These are phyloP conservation scores for Spinus pinus DNA, from an alignment of 2,797 vertebrate genomes.

Conservation along the genomic window DNA sequence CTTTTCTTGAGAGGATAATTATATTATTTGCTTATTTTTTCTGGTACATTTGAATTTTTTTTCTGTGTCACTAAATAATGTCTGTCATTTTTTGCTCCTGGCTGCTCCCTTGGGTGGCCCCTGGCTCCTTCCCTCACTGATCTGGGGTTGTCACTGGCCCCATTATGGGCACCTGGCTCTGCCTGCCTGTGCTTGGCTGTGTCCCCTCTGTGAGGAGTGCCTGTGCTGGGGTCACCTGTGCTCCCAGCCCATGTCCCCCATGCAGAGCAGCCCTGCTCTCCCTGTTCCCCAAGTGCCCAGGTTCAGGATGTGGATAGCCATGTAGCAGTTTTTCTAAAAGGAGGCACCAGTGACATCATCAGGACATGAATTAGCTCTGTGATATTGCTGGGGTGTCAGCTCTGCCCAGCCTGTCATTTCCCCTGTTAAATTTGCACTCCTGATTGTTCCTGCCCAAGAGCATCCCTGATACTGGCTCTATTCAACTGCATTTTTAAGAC, in stretches of 20 bases:
- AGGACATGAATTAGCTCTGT: neutral
- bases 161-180: neutral
- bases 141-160: neutral
- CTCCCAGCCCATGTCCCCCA: rapidly evolving
- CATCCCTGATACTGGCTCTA: neutral
- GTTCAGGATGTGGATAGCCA: neutral
- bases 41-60: neutral
- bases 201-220: neutral
- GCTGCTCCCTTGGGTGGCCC: neutral
- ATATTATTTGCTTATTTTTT: neutral
- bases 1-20: neutral
- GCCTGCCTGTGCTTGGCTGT: neutral
- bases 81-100: neutral
- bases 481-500: neutral
- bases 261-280: neutral
- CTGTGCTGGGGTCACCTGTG: rapidly evolving
- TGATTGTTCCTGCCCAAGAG: neutral
- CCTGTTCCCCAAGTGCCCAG: neutral
- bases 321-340: neutral
- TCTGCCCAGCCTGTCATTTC: neutral
- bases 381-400: neutral
- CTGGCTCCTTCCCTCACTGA: neutral
- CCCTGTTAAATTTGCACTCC: neutral
- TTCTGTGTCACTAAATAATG: neutral
- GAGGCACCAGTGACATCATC: neutral